Evolutionary conservation across 2,797 vertebrate genomes (phyloP), one percentile per base, ranked within the genome.

Genomic region (Dallia pectoralis): DNA sequence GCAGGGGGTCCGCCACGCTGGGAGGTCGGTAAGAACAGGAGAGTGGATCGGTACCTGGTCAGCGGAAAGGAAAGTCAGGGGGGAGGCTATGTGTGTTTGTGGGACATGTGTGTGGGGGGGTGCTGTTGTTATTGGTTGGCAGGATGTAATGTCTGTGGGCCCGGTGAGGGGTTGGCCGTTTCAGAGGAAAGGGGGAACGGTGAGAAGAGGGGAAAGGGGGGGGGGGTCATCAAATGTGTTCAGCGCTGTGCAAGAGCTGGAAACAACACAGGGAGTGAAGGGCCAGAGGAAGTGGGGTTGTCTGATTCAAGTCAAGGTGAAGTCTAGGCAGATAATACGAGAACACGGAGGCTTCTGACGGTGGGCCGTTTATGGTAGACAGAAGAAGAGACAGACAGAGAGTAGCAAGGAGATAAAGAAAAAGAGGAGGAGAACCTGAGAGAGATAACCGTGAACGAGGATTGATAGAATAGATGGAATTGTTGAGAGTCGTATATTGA

Each of bases 151-250:
- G n/a, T n/a, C n/a, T n/a, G n/a, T n/a, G n/a, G n/a, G n/a, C n/a
- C n/a, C 80, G 75, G 71, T 74, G 56, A 83, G n/a, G 44, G 25
- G 2, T 27, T 72, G 59, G 47, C 47, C 51, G 62, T 30, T 47
- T 66, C 4, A 49, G 70, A 63, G 53, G 33, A 56, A 67, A 64
- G 68, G 67, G 67, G 77, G 68, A 63, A 70, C 62, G 78, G 66
- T 61, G 40, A 48, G n/a, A n/a, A 2, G 48, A 15, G 49, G 25
- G 67, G 18, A 19, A 56, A 33, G 11, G 74, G 80, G 75, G 44
- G 19, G 68, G 40, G 85, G 85, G 90, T 91, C 85, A 84, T 89
- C 82, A 83, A 85, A 90, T 93, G 91, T 91, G 90, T 86, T 92
- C 88, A 86, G 82, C 82, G 79, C 84, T 3, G 75, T 80, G 82